Base-by-base conservation (phyloP, 2,797 vertebrate genomes). In the Anguilla marmorata region DNA sequence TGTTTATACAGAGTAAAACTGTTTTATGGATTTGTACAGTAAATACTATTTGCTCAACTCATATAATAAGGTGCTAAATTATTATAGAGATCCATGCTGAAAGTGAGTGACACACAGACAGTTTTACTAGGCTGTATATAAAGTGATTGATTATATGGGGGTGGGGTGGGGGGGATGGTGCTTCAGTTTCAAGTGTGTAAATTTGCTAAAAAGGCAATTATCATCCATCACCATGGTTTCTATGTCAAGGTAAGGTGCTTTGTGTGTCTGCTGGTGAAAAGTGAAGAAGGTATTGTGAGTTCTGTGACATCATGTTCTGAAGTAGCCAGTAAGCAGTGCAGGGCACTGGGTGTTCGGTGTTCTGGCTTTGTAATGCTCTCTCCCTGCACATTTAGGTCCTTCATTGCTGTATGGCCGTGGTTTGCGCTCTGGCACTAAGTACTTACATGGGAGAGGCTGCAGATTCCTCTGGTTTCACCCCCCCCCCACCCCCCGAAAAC, bases 241-340 rank as follows among this genome's bases (percentile, higher is more conserved):
- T 91, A 91, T 94, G 94, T 95, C 94, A 94, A 94, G 94, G 94
- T 94, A 94, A 92, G 92, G 91, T 90, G 91, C 93, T 94, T 93
- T 92, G 93, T 92, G 92, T 93, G 85, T 19, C 89, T 94, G 93
- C 93, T 93, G 91, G 90, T n/a, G 76, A 79, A 82, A 89, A 89
- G 87, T 90, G 88, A 82, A 90, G 91, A 92, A 93, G 92, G 92
- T 91, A 84, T 63, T 24, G 91, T 92, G 90, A 93, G 94, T 92
- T 94, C 93, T 92, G 92, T 95, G 91, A 94, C 93, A 95, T 93
- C 93, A 93, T 89, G 93, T 91, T 94, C 95, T 95, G 95, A 94
- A 94, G 94, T 94, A 94, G 93, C 92, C 93, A 94, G 94, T 95
- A 95, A 94, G 95, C 90, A 88, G 90, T 92, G 90, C 91, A 92